Conservation (phyloP, 1,140 invertebrate species). For the Tetramorium parvispinum region DNA sequence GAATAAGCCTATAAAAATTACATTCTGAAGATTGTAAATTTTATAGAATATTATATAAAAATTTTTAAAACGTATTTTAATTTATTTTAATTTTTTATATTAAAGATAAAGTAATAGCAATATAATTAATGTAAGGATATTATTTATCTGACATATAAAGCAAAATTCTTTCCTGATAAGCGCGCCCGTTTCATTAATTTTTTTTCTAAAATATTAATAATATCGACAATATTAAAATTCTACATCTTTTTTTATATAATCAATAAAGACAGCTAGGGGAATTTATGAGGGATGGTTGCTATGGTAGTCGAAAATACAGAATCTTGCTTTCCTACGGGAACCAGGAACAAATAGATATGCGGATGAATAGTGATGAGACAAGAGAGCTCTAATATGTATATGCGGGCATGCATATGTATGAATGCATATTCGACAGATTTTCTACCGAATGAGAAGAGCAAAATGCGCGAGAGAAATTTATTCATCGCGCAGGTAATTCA, state of each 20-base stretch:
- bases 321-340: conserved; percentile 66
- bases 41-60: background rate
- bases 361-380: conserved; percentile 74
- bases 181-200: background rate
- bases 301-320: conserved; percentile 58
- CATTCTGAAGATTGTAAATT: background rate
- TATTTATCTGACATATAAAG: background rate
- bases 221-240: background rate
- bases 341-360: conserved; percentile 64
- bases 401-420: conserved; percentile 73
- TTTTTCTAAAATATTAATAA: conserved; percentile 8
- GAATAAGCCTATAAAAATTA: background rate
- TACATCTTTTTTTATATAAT: background rate
- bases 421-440: conserved; percentile 74
- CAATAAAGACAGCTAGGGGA: background rate
- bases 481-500: conserved; percentile 65
- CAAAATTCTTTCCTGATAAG: background rate
- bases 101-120: background rate
- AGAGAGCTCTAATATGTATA: conserved; percentile 74
- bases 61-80: background rate
- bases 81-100: conserved; percentile 1
- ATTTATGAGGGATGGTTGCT: conserved; percentile 28
- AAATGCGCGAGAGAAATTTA: conserved; percentile 64
- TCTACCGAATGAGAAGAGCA: conserved; percentile 66
- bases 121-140: conserved; percentile 2